These are phyloP conservation scores for Myiopsitta monachus DNA, from an alignment of 2,113 vertebrate genomes.

Conservation along the genomic window DNA sequence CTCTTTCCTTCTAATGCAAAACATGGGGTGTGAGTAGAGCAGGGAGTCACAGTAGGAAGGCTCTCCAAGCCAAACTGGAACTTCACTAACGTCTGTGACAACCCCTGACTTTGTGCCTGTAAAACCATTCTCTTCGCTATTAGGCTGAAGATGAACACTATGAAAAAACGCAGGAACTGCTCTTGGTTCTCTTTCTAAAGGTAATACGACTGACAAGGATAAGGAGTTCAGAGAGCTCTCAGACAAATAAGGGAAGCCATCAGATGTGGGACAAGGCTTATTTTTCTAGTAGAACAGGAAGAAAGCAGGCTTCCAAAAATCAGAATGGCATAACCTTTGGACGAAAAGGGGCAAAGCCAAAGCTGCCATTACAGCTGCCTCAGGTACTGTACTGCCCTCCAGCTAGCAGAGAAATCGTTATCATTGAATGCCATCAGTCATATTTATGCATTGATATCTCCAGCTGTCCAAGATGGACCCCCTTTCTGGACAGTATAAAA, in stretches of 20 bases:
- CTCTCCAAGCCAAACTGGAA: background rate
- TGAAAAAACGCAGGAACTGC: background rate
- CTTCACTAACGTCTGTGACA: background rate
- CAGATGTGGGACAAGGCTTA: background rate
- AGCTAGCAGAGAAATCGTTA: background rate
- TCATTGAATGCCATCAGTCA: background rate
- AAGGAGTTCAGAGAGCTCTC: background rate
- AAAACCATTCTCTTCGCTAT: background rate
- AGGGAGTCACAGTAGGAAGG: background rate
- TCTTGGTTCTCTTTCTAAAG: background rate
- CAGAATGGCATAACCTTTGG: background rate
- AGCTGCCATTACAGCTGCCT: background rate
- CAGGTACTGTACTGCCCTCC: background rate
- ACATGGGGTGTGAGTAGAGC: background rate
- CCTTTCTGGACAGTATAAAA: background rate
- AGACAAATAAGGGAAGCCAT: background rate
- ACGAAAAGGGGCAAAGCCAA: background rate
- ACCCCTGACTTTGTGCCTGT: background rate
- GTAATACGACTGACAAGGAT: background rate
- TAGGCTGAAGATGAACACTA: background rate
- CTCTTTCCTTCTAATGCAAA: slow-evolving; percentile 25
- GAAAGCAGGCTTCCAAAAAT: background rate
- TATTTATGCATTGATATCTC: background rate
- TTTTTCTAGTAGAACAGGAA: background rate
- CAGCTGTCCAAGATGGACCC: background rate